Percentiles rank a stretch among this genome's conserved stretches.
Conservation (phyloP, 2,797 vertebrate genomes). For the Corythornis leucogaster region DNA sequence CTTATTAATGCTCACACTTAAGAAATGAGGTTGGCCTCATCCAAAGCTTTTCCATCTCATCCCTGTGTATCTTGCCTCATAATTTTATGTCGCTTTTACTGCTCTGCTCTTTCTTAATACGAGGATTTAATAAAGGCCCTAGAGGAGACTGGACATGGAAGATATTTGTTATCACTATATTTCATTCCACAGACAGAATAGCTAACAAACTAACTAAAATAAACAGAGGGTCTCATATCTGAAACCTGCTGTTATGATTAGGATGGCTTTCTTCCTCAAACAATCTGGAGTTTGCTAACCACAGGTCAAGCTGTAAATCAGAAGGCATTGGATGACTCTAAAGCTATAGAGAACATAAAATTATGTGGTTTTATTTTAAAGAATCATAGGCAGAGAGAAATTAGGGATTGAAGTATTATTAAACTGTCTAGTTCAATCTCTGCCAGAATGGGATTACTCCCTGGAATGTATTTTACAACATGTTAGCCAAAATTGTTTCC, state of each 20-base stretch:
- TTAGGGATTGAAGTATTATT: constrained; percentile 23
- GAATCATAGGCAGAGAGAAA: not conserved
- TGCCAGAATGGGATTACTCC: not conserved
- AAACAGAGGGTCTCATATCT: not conserved
- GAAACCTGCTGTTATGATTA: not conserved
- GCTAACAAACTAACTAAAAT: not conserved
- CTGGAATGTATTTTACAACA: constrained; percentile 32
- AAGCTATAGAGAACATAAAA: not conserved
- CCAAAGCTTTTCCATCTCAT: not conserved
- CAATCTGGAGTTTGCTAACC: not conserved
- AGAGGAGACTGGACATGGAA: not conserved
- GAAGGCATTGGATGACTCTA: not conserved
- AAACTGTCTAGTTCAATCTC: constrained; percentile 25
- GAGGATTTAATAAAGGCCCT: not conserved
- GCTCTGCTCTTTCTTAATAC: not conserved
- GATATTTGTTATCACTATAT: not conserved
- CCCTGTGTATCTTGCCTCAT: not conserved
- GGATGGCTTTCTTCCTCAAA: not conserved
- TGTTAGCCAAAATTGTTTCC: constrained; percentile 1
- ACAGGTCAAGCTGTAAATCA: not conserved
- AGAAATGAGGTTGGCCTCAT: not conserved
- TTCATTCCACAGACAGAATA: not conserved
- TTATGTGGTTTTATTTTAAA: constrained; percentile 2
- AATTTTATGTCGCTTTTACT: not conserved
- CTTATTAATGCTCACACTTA: not conserved